Evolutionary conservation across 2,888 invertebrate species (phyloP), one percentile per base, ranked within the genome.

Genomic region (Balanococcus diminutus): DNA sequence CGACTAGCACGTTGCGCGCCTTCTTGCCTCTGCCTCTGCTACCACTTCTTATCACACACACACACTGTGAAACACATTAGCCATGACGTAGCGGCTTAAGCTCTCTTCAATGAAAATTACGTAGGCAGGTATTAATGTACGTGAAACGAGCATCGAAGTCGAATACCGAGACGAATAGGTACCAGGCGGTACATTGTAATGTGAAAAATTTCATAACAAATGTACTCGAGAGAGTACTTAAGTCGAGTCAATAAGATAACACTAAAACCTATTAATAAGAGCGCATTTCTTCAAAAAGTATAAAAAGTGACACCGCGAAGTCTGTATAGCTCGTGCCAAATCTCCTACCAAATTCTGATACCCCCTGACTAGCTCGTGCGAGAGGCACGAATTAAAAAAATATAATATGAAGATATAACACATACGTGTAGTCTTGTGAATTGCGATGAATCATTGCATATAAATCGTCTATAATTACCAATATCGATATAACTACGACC

Each of bases 91-190:
- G n/a, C 22, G 22, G 56, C 56, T 22, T 22, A 22, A 56, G 56
- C 56, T 56, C 56, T 56, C 56, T 56, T 56, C 56, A 56, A 56
- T 56, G 56, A 56, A 56, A 56, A 56, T 56, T 56, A 56, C 56
- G 56, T 56, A 56, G 22, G 56, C 11, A 36, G 5, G 36, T 36
- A 8, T 36, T 19, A 22, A 56, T 22, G 42, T 42, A 14, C 11
- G 42, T 42, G 11, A 5, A 9, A 42, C 11, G 42, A 9, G 11
- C 14, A 14, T 42, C 4, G 8, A 42, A 42, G 5, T 11, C 42
- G 42, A 9, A 42, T 9, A 42, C 42, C 11, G 42, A 14, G 14
- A 11, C 42, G 36, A 6, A 36, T 42, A 42, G 3, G 11, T 42
- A 42, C 42, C 36, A 36, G 22, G 56, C 56, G 56, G 22, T 22